Conservation (phyloP, 1,140 invertebrate genomes). For the Sycobia sp. region DNA sequence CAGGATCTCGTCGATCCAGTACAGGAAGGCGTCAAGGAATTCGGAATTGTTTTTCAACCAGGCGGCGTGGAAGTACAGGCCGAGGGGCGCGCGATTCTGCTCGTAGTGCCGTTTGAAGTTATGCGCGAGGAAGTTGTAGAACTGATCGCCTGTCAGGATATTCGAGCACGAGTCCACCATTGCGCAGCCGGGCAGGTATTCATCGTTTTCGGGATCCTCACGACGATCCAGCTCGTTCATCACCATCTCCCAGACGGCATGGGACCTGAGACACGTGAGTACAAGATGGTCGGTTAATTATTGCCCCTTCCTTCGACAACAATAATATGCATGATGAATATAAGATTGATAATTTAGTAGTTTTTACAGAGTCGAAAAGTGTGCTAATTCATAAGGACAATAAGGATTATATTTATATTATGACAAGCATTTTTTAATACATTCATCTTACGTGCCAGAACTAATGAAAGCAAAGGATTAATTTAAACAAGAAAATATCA, state of each 20-base stretch:
- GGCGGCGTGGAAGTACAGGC: constrained; percentile 93
- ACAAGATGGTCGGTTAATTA: too few species aligned
- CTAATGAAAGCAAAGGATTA: too few species aligned
- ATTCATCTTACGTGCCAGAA: too few species aligned
- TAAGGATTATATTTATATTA: too few species aligned
- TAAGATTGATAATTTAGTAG: background rate
- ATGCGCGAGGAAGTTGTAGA: constrained; percentile 94
- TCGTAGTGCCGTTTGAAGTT: constrained; percentile 96
- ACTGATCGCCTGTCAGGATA: constrained; percentile 90
- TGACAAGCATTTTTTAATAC: too few species aligned
- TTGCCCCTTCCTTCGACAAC: background rate
- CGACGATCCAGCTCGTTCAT: constrained; percentile 93
- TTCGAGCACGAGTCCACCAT: constrained; percentile 97
- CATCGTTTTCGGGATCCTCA: constrained; percentile 89
- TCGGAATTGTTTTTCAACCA: constrained; percentile 96
- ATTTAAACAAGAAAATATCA: background rate
- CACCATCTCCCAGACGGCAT: constrained; percentile 98
- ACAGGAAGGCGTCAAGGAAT: constrained; percentile 89
- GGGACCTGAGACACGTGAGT: constrained; percentile 59
- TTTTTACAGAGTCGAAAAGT: too few species aligned
- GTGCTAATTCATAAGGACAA: too few species aligned
- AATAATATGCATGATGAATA: background rate
- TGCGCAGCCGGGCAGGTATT: constrained; percentile 90
- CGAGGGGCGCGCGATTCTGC: constrained; percentile 90
- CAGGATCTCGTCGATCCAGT: constrained; percentile 92